Percentiles rank a stretch among this genome's conserved stretches.
Evolutionary conservation across 2,113 vertebrate genomes (phyloP).

Genomic region (Cichladusa arquata): DNA sequence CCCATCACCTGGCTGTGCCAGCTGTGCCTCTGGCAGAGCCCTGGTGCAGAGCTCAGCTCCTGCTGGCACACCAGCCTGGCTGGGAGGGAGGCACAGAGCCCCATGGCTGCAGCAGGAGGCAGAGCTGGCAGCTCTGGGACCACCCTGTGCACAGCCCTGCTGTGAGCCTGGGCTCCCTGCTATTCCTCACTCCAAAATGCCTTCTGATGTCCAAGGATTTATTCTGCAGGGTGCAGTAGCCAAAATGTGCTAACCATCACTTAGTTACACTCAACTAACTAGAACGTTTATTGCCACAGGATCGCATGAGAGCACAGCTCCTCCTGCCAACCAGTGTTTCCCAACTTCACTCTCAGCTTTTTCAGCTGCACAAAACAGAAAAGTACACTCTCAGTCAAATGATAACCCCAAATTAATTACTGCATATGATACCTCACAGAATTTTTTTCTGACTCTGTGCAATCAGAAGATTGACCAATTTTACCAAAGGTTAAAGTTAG

Average conservation of each 20-base stretch:
- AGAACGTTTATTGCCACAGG: neutral
- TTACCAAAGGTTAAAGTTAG: neutral
- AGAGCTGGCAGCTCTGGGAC: neutral
- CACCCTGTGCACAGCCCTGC: neutral
- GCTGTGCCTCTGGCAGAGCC: neutral
- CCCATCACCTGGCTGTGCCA: neutral
- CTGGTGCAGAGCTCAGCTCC: neutral
- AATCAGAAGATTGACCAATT: slow-evolving; percentile 10
- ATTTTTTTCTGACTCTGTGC: neutral
- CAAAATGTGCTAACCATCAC: neutral
- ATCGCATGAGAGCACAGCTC: neutral
- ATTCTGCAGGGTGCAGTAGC: neutral
- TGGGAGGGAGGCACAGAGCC: neutral
- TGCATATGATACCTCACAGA: neutral
- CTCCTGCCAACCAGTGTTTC: neutral
- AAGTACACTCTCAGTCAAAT: neutral
- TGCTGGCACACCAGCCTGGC: neutral
- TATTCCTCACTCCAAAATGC: neutral
- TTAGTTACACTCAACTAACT: neutral
- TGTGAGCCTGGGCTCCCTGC: neutral
- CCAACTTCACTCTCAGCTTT: neutral
- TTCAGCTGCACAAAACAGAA: neutral
- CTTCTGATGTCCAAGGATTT: neutral
- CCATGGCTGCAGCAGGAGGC: neutral
- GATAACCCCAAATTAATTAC: slow-evolving; percentile 33